These are phyloP conservation scores for Cyclophora punctaria DNA, from an alignment of 2,888 invertebrate genomes.

Conservation along the genomic window DNA sequence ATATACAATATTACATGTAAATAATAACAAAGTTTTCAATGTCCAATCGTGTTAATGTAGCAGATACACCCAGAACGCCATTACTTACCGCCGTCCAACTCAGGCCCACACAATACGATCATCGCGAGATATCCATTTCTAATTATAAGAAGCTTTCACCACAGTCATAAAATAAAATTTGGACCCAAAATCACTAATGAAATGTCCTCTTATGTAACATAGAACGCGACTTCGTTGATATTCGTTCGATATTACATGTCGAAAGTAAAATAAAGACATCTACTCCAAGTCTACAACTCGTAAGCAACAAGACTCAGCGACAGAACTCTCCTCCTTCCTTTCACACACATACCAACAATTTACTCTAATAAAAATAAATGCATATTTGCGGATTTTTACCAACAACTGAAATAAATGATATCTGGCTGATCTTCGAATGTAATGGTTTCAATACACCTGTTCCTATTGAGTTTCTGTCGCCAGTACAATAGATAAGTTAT, in stretches of 20 bases:
- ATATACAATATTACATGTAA: background rate
- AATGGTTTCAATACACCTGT: too few relatives aligned
- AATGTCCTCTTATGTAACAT: too few relatives aligned
- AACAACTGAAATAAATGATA: too few relatives aligned
- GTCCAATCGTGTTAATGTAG: conserved; percentile 15
- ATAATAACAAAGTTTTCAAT: conserved; percentile 4
- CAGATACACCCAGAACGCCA: conserved; percentile 37
- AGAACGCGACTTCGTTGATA: too few relatives aligned
- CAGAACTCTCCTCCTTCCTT: conserved; percentile 2
- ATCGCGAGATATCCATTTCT: conserved; percentile 5
- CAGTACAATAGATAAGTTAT: too few relatives aligned
- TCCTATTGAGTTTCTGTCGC: background rate
- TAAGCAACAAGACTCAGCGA: conserved; percentile 1
- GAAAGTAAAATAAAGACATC: too few relatives aligned
- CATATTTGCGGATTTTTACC: conserved; percentile 5
- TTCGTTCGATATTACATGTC: too few relatives aligned
- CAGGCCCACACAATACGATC: conserved; percentile 19
- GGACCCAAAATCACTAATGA: conserved; percentile 27
- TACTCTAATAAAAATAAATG: conserved; percentile 10
- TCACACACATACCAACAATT: background rate
- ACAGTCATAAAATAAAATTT: conserved; percentile 22
- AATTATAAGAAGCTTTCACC: conserved; percentile 8
- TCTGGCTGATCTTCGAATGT: too few relatives aligned
- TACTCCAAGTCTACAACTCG: too few relatives aligned
- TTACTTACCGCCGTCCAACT: conserved; percentile 38